phyloP scores from a whole-genome alignment of 92 coral and sea anemone species.

The Actinernus sp. region DNA sequence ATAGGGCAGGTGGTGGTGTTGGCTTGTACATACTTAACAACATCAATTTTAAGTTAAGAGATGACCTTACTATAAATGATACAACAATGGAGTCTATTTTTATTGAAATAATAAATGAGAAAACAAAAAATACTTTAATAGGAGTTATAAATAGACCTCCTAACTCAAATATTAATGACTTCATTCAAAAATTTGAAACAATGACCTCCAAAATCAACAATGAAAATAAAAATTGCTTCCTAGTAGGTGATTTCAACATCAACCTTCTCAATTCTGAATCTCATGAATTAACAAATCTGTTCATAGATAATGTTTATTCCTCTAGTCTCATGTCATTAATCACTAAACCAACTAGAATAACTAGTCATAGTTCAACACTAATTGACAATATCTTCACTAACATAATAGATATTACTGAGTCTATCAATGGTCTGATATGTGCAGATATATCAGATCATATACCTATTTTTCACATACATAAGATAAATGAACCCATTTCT shows the following conservation, averaged over 20 bases:
- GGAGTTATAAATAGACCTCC: conserved; percentile 37
- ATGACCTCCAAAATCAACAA: conserved; percentile 11
- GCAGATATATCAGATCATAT: conserved; percentile 23
- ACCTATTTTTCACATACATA: conserved; percentile 15
- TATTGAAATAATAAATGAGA: conserved; percentile 36
- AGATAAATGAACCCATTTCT: not conserved
- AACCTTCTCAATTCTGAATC: conserved; percentile 10
- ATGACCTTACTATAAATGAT: conserved; percentile 13
- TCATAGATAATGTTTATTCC: conserved; percentile 6
- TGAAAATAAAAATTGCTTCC: conserved; percentile 6
- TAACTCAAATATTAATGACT: conserved; percentile 4
- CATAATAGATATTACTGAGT: too few species aligned
- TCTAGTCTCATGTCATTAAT: conserved; percentile 13
- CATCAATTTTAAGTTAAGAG: conserved; percentile 28
- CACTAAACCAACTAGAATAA: conserved; percentile 25
- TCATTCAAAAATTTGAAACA: conserved; percentile 1
- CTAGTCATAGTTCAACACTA: conserved; percentile 18
- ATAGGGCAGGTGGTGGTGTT: conserved; percentile 31
- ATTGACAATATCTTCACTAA: conserved; percentile 32
- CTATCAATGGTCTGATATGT: conserved; percentile 13
- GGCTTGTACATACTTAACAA: conserved; percentile 28
- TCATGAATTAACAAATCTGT: conserved; percentile 9
- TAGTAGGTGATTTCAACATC: conserved; percentile 30
- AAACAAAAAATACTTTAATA: conserved; percentile 15
- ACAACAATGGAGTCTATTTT: conserved; percentile 29